phyloP scores from a whole-genome alignment of 2,888 invertebrate genomes.

The Marronus borbonicus region DNA sequence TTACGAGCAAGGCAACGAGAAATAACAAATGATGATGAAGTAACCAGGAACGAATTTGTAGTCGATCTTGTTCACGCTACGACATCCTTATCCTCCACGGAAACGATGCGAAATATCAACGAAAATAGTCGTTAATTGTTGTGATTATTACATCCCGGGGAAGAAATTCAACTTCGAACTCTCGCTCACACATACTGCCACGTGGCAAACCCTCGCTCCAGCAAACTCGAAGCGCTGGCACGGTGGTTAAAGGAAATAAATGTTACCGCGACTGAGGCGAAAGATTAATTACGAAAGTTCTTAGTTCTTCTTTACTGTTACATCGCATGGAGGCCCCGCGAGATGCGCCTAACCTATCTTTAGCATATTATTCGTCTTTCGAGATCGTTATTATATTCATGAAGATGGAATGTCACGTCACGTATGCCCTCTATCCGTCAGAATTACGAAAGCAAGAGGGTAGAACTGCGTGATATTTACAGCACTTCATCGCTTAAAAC shows the following conservation, averaged over 20 bases:
- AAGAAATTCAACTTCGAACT: background rate
- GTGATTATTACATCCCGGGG: background rate
- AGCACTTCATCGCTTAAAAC: background rate
- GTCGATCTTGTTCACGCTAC: background rate
- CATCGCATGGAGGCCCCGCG: background rate
- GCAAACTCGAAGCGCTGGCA: background rate
- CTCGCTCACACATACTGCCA: background rate
- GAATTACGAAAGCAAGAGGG: no score
- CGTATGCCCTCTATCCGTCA: background rate
- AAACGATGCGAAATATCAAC: background rate
- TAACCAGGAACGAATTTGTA: background rate
- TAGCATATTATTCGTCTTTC: no score
- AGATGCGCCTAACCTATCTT: background rate
- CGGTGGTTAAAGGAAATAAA: background rate
- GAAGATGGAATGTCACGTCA: slow-evolving; percentile 1
- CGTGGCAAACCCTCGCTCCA: background rate
- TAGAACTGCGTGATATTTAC: background rate
- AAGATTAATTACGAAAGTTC: slow-evolving; percentile 14
- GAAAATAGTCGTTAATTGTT: slow-evolving; percentile 4
- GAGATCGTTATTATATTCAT: no score
- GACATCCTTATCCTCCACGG: background rate
- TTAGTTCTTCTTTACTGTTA: background rate
- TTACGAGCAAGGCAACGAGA: no score
- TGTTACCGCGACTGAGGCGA: background rate
- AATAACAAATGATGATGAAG: no score